Base-by-base conservation (phyloP, 2,797 vertebrate species). In the Enoplosus armatus region DNA sequence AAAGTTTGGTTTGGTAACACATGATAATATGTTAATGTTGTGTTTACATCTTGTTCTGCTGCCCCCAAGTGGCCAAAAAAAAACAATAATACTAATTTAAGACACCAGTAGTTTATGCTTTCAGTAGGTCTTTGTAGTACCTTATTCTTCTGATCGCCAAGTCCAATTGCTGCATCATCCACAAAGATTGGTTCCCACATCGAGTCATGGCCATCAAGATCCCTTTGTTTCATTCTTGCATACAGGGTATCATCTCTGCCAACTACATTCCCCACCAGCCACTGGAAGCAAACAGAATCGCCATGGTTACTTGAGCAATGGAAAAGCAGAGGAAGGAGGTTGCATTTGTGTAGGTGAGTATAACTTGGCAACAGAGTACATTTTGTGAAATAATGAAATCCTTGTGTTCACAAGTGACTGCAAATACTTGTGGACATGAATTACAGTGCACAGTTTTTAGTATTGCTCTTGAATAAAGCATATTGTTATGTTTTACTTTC, bases 131-230 rank as follows among this genome's bases (percentile, higher is more conserved):
- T 63, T 33, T 61, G 33, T 53, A 47, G 47, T 93, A 96, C 95
- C 95, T 95, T 96, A 75, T 96, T 95, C 85, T 94, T 96, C 76
- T 94, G 95, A 74, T 96, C 95, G 0, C 94, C 92, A 64, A 96
- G 94, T 85, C 95, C 95, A 61, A 96, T 90, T 14, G 92, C 91
- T 56, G 93, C 92, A 27, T 96, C 95, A 53, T 96, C 95, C 90
- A 96, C 89, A 89, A 96, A 96, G 85, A 96, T 96, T 0, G 95
- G 95, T 59, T 96, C 95, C 95, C 95, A 96, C 92, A 96, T 93
- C 0, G 95, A 90, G 78, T 96, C 95, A 62, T 95, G 95, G 26
- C 92, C 94, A 35, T 96, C 95, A 8, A 96, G 93, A 71, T 96
- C 95, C 80, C 95, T 92, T 82, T 95, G 95, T 83, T 95, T 96